Evolutionary conservation across 2,888 invertebrate genomes (phyloP).

Genomic region (Drosophila aldrichi): DNA sequence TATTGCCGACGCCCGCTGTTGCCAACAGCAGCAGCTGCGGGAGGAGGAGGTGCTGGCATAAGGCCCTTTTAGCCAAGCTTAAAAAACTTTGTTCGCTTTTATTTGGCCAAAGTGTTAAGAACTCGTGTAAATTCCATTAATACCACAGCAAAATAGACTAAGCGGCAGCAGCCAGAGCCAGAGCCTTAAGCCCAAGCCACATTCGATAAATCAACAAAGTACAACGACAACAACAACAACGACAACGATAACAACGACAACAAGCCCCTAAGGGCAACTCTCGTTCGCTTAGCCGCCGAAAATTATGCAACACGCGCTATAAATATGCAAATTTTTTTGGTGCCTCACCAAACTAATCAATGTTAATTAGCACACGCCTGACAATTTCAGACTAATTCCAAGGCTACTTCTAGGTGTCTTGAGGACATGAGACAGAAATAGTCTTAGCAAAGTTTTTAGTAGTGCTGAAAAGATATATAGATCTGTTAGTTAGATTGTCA

Average conservation of each 20-base stretch:
- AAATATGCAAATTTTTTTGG: constrained; percentile 65
- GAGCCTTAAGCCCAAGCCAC: constrained; percentile 33
- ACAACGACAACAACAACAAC: constrained; percentile 20
- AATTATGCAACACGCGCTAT: constrained; percentile 71
- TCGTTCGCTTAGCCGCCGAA: constrained; percentile 31
- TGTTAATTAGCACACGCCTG: constrained; percentile 65
- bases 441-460: rapidly evolving
- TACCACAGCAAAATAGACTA: constrained; percentile 16
- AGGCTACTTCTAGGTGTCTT: neutral
- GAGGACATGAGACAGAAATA: neutral
- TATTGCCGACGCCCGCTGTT: constrained; percentile 52
- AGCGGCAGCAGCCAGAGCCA: constrained; percentile 8
- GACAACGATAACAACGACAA: constrained; percentile 8
- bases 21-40: constrained; percentile 1
- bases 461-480: neutral
- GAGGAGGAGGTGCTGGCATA: neutral
- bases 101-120: constrained; percentile 67
- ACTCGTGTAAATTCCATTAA: constrained; percentile 79
- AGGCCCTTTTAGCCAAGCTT: constrained; percentile 15
- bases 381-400: constrained; percentile 39
- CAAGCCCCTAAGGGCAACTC: constrained; percentile 61
- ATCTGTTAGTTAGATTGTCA: neutral
- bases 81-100: constrained; percentile 46
- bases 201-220: constrained; percentile 61
- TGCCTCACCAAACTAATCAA: constrained; percentile 59